Percentiles rank a stretch among this genome's conserved stretches.
Evolutionary conservation across 2,113 vertebrate genomes (phyloP).

Genomic region (Lethenteron camtschaticum): DNA sequence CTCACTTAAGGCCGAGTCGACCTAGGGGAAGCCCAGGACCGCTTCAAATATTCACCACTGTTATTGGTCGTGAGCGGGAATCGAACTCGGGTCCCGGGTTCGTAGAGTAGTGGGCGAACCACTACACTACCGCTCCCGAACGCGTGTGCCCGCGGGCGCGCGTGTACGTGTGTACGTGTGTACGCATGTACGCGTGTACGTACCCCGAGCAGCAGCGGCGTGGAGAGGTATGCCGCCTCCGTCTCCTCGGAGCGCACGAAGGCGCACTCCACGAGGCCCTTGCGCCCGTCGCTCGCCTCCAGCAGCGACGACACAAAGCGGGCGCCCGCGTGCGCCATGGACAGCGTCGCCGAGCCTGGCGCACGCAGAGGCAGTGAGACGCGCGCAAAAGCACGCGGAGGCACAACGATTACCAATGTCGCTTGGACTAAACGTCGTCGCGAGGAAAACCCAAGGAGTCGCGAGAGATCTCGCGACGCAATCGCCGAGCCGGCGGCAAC

Average conservation of each 20-base stretch:
- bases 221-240: conserved; percentile 77
- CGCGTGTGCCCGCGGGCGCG: too few relatives aligned
- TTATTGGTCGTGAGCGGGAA: too few relatives aligned
- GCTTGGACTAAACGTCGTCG: too few relatives aligned
- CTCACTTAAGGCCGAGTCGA: too few relatives aligned
- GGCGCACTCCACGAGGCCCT: conserved; percentile 70
- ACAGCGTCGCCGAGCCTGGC: conserved; percentile 74
- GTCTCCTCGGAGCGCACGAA: conserved; percentile 69
- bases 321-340: conserved; percentile 88
- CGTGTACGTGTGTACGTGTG: not conserved
- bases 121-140: too few relatives aligned
- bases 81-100: too few relatives aligned
- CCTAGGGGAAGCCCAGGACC: too few relatives aligned
- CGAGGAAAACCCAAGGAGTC: too few relatives aligned
- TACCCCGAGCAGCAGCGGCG: conserved; percentile 20
- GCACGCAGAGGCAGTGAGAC: not conserved
- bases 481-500: not conserved
- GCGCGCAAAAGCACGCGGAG: not conserved
- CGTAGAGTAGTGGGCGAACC: too few relatives aligned
- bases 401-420: too few relatives aligned
- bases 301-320: conserved; percentile 76
- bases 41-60: too few relatives aligned
- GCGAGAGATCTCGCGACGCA: too few relatives aligned
- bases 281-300: conserved; percentile 80
- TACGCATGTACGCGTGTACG: not conserved